Evolutionary conservation across 2,797 vertebrate species (phyloP), one percentile per base, ranked within the genome.

Genomic region (Knipowitschia caucasica): DNA sequence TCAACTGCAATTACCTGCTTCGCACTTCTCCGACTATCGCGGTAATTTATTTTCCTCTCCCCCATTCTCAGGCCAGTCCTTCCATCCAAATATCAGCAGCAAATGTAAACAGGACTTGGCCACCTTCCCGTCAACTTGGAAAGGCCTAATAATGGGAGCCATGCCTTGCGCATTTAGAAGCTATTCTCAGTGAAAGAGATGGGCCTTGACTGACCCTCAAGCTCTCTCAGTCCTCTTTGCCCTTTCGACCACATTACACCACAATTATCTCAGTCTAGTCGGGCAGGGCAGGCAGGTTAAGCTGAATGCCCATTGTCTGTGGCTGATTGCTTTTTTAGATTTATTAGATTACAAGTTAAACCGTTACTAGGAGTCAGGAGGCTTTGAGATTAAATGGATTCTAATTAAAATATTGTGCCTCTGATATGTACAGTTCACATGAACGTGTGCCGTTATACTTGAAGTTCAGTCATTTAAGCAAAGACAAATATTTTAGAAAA

Each of bases 1-100:
- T 91, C 90, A 92, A 81, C 85, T 91, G 85, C 89, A 93, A 94
- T 95, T 93, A 93, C 92, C 89, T 90, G 88, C 89, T 91, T 90
- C 81, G 85, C 91, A 91, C 91, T 86, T 92, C 72, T 88, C 88
- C 86, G 86, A 78, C 80, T 71, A 73, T 80, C 80, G 70, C 71
- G 70, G 77, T 85, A 80, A 88, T 86, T 84, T 83, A 85, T 84
- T 80, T 84, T 75, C 69, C 67, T 56, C 67, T 56, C 70, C 67
- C 30, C 59, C 29, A 43, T 73, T 63, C 61, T 53, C 59, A 67
- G 61, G 60, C 50, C 43, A 49, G 61, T 69, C 52, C 62, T 57
- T 67, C 67, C 62, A 60, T 83, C 69, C 75, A 77, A 86, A 85
- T 85, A 83, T 85, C 73, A 75, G 67, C 55, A 36, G 65, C 52